Evolutionary conservation across 1,140 invertebrate genomes (phyloP), one percentile per base, ranked within the genome.

Genomic region (Temnothorax longispinosus): DNA sequence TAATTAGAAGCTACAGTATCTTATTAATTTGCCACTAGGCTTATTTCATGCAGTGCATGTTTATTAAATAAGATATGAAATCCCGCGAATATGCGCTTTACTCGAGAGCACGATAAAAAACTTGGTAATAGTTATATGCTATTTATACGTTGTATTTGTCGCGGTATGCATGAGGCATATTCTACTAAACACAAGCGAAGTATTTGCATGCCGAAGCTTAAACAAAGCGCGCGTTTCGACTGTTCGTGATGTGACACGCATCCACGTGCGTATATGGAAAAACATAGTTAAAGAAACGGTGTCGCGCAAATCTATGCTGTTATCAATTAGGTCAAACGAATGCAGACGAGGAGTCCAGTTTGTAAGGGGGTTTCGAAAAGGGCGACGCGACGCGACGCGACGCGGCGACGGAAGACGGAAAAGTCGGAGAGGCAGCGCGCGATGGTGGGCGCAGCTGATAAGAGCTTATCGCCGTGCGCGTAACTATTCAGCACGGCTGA

Each of bases 381-480:
- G 35, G 38, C 71, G 13, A 50, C 27, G 27, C 44, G 58, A 44
- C 15, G 27, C 27, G 27, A 27, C 27, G 27, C 27, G 27, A 27
- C 27, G 27, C 27, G 78, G 10, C 52, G 11, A 41, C 50, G 54
- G 4, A 52, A 41, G 64, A 38, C 21, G 50, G 58, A 44, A 76
- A 65, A 86, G 47, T 54, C 18, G 47, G 27, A 27, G 27, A 15
- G 32, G 35, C 15, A 7, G 27, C 11, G 44, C 67, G 35, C 85
- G 62, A 80, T 87, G 50, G 50, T 56, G 27, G 38, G 3, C 27
- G 54, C 65, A 72, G 21, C n/a, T 72, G 87, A 88, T 88, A 88
- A 88, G 75, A 47, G 52, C 64, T 88, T 88, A 88, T 88, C 87
- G 50, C 6, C 35, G 41, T 32, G 21, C 44, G 69, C 47, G 47